Conservation (phyloP, 35 echinoderm and acorn worm species). For the Acanthaster planci region DNA sequence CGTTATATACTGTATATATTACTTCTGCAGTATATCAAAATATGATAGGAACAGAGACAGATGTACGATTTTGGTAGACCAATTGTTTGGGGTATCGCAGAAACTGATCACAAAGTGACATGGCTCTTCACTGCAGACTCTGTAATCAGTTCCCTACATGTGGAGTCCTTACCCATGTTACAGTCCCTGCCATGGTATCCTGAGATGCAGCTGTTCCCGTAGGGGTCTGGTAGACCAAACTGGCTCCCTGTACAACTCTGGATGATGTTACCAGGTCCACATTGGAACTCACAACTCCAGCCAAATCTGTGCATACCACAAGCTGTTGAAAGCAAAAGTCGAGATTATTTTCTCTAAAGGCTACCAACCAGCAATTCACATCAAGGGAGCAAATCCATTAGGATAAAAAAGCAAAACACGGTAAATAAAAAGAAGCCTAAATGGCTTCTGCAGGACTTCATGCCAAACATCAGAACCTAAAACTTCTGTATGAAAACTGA, state of each 20-base stretch:
- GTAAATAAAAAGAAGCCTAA: too few species aligned
- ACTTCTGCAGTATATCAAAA: too few species aligned
- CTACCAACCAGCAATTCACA: background rate
- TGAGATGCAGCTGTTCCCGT: background rate
- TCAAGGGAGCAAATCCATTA: background rate
- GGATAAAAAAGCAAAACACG: background rate
- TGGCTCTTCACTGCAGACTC: too few species aligned
- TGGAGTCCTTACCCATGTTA: background rate
- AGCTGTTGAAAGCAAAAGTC: slow-evolving; percentile 22
- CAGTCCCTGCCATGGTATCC: background rate
- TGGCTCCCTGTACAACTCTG: background rate
- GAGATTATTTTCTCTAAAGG: background rate
- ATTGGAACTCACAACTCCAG: slow-evolving; percentile 17
- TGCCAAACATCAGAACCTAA: too few species aligned
- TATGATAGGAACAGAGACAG: too few species aligned
- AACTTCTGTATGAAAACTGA: too few species aligned
- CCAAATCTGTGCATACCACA: slow-evolving; percentile 31
- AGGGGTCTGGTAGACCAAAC: slow-evolving; percentile 12
- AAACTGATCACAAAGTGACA: too few species aligned
- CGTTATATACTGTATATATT: too few species aligned
- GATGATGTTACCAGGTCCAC: background rate
- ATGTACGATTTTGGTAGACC: too few species aligned
- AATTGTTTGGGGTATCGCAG: too few species aligned
- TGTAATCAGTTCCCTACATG: too few species aligned
- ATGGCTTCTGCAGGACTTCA: too few species aligned